These are phyloP conservation scores for Alcedo quadribrachys DNA, from an alignment of 2,797 vertebrate genomes.

Conservation along the genomic window DNA sequence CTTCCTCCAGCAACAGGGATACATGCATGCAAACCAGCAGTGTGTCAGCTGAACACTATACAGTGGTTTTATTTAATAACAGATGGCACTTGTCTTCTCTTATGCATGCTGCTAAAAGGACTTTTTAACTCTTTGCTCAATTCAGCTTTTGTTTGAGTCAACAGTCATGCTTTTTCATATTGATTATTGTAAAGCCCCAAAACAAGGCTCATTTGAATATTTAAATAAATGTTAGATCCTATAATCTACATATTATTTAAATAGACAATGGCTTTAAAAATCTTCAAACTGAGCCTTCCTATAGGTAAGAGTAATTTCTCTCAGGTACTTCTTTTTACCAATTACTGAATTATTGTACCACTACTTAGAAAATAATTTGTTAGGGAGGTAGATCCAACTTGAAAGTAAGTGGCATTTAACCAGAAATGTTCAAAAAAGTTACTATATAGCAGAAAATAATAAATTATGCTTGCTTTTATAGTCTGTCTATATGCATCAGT, in stretches of 20 bases:
- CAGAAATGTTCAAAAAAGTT: background rate
- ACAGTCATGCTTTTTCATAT: background rate
- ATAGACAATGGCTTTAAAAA: background rate
- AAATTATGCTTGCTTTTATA: background rate
- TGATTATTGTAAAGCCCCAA: background rate
- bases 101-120: background rate
- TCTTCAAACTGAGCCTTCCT: background rate
- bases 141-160: slow-evolving; percentile 17
- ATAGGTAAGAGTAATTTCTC: background rate
- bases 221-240: background rate
- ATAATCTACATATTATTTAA: background rate
- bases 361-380: background rate
- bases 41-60: background rate
- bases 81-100: slow-evolving; percentile 8
- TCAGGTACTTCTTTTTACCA: background rate
- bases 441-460: background rate
- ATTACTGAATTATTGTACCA: background rate
- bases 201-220: background rate
- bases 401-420: background rate
- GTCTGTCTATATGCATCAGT: background rate
- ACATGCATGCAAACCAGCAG: background rate
- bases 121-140: background rate
- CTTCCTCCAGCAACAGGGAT: background rate
- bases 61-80: background rate
- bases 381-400: background rate